Conservation (phyloP, 2,113 vertebrate genomes). For the Coturnix japonica region DNA sequence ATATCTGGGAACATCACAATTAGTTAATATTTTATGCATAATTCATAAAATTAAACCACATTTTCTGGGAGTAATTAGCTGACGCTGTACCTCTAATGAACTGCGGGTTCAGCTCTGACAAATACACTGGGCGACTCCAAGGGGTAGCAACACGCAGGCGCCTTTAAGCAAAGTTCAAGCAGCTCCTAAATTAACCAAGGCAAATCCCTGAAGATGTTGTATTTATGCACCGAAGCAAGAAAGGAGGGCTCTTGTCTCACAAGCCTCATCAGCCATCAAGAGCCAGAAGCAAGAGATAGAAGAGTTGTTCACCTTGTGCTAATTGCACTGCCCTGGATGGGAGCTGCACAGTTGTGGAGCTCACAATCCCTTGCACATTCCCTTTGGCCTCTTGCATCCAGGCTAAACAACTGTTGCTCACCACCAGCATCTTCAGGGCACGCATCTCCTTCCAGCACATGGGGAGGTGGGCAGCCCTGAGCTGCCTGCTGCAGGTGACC, state of each 20-base stretch:
- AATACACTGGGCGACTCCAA: background rate
- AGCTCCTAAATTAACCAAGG: constrained; percentile 72
- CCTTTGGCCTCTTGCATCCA: accelerated
- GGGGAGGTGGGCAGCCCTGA: background rate
- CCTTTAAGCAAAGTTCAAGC: constrained; percentile 72
- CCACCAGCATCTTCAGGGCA: background rate
- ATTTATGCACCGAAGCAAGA: constrained; percentile 57
- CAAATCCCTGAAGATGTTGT: constrained; percentile 51
- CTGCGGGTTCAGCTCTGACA: constrained; percentile 64
- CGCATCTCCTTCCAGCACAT: background rate
- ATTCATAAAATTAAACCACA: constrained; percentile 63
- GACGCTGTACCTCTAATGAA: constrained; percentile 69
- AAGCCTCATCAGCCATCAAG: constrained; percentile 19
- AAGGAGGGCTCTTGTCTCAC: constrained; percentile 38
- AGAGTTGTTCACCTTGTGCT: constrained; percentile 24
- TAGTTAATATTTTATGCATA: constrained; percentile 71
- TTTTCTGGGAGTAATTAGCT: constrained; percentile 72
- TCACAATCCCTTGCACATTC: too few relatives aligned
- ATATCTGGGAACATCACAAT: constrained; percentile 41
- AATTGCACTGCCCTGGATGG: background rate
- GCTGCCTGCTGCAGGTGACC: background rate
- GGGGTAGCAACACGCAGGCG: constrained; percentile 55
- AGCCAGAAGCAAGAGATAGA: constrained; percentile 2
- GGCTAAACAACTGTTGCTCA: background rate
- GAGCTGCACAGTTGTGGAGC: background rate